These are phyloP conservation scores for Drosophila cracens DNA, from an alignment of 2,888 invertebrate genomes.

Conservation along the genomic window DNA sequence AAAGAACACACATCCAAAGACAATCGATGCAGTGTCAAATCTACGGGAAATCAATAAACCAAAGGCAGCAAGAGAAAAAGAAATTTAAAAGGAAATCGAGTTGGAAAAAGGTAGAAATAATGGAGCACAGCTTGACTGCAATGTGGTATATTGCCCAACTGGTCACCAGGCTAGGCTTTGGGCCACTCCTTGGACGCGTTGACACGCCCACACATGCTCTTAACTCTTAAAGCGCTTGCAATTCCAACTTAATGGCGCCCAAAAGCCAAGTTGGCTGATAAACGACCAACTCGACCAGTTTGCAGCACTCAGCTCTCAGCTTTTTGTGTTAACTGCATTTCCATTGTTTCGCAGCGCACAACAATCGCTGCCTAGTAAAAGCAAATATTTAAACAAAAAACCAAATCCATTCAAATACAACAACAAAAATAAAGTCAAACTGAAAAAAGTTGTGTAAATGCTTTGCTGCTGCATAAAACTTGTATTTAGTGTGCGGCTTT, in stretches of 20 bases:
- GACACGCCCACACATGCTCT: constrained; percentile 46
- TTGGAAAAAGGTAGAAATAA: constrained; percentile 13
- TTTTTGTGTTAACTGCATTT: constrained; percentile 33
- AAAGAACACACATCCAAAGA: constrained; percentile 42
- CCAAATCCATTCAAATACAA: constrained; percentile 1
- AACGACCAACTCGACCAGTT: constrained; percentile 22
- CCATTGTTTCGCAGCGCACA: constrained; percentile 28
- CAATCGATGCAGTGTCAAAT: constrained; percentile 70
- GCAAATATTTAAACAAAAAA: constrained; percentile 33
- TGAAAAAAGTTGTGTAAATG: constrained; percentile 23
- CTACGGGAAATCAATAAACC: constrained; percentile 38
- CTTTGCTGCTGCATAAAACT: constrained; percentile 30
- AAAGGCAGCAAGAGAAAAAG: background rate
- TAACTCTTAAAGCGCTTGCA: constrained; percentile 44
- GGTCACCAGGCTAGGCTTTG: constrained; percentile 14
- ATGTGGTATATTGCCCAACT: constrained; percentile 20
- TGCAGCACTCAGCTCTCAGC: constrained; percentile 8
- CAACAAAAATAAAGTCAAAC: background rate
- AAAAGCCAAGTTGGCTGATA: constrained; percentile 34
- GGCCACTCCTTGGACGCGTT: constrained; percentile 41
- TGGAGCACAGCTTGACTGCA: constrained; percentile 40
- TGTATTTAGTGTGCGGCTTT: constrained; percentile 38
- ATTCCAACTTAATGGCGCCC: constrained; percentile 46
- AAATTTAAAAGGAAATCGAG: constrained; percentile 2
- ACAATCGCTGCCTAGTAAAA: constrained; percentile 23